Base-by-base conservation (phyloP, 2,888 invertebrate species). In the Clunio marinus region DNA sequence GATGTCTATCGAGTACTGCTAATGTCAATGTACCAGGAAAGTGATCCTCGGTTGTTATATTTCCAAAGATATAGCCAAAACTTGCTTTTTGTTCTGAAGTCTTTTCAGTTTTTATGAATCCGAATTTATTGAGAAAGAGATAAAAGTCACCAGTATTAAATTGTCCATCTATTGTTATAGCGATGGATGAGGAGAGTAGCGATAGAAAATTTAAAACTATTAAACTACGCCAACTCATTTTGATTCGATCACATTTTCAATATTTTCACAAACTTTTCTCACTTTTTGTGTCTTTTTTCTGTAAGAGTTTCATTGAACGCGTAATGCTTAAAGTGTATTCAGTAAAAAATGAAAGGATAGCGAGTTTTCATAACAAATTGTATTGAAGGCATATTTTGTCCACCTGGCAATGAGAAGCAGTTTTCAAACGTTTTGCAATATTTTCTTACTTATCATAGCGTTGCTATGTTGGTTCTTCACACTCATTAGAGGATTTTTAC, bases 41-140 rank as follows among this genome's bases (percentile, higher is more conserved):
- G 69, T 84, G 81, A 58, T 83, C 80, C 71, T 81, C 83, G 0
- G 91, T 84, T 25, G 96, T 93, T 58, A 97, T 86, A 78, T 97
- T 97, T 13, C 98, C 98, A 77, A 93, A 98, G 73, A 98, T 93
- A 78, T 93, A 97, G 59, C 97, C 97, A 79, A 90, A 89, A 72
- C 95, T 93, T 75, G 91, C 88, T 73, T 87, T 88, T 74, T 88
- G 86, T 73, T 88, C 87, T 13, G 41, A 13, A 77, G 93, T 89
- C 51, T 88, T 84, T 77, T 94, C 93, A 13, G 96, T 96, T 80
- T 96, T 95, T 80, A 97, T 96, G 77, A 97, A 93, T 69, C 96
- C 97, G 79, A 96, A 98, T 79, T 96, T 96, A 22, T 93, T 86
- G 66, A 98, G 82, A 79, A 97, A 95, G 79, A 90, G 89, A 77